Evolutionary conservation across 2,113 vertebrate genomes (phyloP).

Genomic region (Hyperopisus bebe): DNA sequence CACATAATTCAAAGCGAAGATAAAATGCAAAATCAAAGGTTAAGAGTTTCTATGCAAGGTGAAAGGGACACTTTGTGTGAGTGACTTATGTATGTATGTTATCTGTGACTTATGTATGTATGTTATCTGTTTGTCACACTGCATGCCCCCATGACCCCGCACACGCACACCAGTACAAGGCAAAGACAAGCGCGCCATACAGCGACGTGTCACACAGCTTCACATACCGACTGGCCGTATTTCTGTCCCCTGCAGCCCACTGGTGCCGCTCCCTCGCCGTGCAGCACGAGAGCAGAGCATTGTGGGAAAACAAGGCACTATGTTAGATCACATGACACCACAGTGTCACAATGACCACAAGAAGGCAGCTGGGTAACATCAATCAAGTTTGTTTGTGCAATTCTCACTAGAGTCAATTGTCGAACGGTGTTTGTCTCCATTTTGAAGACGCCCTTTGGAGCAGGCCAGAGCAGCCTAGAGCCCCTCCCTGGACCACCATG

Average conservation of each 20-base stretch:
- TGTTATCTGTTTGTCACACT: neutral
- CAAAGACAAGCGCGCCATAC: neutral
- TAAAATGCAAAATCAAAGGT: neutral
- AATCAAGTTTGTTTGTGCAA: neutral
- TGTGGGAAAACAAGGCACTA: neutral
- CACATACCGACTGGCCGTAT: slow-evolving; percentile 45
- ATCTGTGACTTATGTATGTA: neutral
- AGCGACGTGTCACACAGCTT: neutral
- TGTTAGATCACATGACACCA: neutral
- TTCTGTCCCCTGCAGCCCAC: slow-evolving; percentile 27
- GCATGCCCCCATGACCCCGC: neutral
- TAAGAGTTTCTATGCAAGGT: neutral
- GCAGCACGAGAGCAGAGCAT: slow-evolving; percentile 12
- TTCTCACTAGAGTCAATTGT: neutral
- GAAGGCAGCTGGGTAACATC: neutral
- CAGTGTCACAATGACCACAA: neutral
- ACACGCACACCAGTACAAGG: neutral
- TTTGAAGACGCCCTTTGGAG: neutral
- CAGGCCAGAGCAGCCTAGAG: neutral
- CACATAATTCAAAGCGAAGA: neutral
- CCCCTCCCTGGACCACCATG: neutral
- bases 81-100: neutral
- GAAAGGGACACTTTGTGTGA: neutral
- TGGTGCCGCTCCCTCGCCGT: neutral
- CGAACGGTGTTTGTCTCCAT: neutral